Evolutionary conservation across 2,888 invertebrate genomes (phyloP), one percentile per base, ranked within the genome.

Genomic region (Apeira syringaria): DNA sequence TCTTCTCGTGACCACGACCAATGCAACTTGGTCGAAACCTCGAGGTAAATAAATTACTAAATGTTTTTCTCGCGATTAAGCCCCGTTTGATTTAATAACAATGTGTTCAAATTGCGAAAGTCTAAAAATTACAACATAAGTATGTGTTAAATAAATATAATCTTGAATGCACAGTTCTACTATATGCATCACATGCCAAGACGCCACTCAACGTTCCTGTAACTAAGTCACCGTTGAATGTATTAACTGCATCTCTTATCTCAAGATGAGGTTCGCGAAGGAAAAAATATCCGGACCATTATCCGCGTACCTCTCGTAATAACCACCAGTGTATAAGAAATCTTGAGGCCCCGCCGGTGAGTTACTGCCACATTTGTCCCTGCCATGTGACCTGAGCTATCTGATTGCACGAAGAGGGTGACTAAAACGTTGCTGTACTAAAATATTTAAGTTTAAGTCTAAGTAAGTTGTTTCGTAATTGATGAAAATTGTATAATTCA

Each of bases 341-440:
- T 74, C 81, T 80, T 73, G 51, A 50, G 60, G 78, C 69, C 74
- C 45, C 42, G 49, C 42, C 57, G 54, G 68, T 85, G 84, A 87
- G 75, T 83, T 77, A 87, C 79, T 60, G 67, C 56, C 77, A 63
- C 82, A 87, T 88, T 87, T 86, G 85, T 86, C 77, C 73, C 68
- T 68, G 84, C 79, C 84, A 74, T 70, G 74, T 72, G 80, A 77
- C 79, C 79, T 71, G 61, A 63, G 75, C 73, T 80, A 79, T 80
- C 82, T 76, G 80, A 86, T 83, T 57, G 50, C 55, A 48, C 36
- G 39, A 41, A 36, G 47, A 20, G 34, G 36, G 36, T 39, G 20
- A 20, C 36, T 61, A 64, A 65, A 47, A 61, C 47, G 27, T 30
- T 9, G 15, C 25, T 17, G 9, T 12, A n/a, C 17, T 29, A 28